Percentiles rank a stretch among this genome's conserved stretches.
Evolutionary conservation across 2,888 invertebrate genomes (phyloP).

Genomic region (Ormyrus labotus): DNA sequence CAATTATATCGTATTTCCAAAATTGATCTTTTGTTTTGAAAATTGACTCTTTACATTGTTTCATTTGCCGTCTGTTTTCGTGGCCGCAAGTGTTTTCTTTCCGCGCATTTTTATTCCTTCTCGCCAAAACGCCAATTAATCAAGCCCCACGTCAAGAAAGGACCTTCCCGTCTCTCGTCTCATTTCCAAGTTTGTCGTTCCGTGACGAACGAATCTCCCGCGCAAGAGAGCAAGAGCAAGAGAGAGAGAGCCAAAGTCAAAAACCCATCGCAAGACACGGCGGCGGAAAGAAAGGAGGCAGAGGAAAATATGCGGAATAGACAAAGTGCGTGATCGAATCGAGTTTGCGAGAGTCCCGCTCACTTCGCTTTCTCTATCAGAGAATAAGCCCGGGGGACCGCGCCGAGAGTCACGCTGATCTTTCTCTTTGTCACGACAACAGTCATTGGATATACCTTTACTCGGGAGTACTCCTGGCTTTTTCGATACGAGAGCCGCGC

Average conservation of each 20-base stretch:
- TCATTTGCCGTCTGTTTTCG: no score
- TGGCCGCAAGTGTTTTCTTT: no score
- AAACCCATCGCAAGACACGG: background rate
- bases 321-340: slow-evolving; percentile 55
- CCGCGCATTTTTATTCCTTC: no score
- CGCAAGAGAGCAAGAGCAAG: background rate
- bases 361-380: background rate
- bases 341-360: slow-evolving; percentile 19
- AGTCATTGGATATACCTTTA: slow-evolving; percentile 64
- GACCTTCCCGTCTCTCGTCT: no score
- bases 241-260: background rate
- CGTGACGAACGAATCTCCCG: background rate
- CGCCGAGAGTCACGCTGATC: slow-evolving; percentile 69
- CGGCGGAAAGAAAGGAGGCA: background rate
- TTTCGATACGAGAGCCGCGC: slow-evolving; percentile 17
- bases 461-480: slow-evolving; percentile 58
- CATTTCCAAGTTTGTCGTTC: no score
- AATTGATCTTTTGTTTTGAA: no score
- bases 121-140: no score
- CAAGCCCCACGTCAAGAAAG: no score
- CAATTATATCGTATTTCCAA: no score
- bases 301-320: slow-evolving; percentile 36
- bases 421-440: slow-evolving; percentile 70
- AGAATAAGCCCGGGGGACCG: slow-evolving; percentile 25
- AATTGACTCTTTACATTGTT: no score